Evolutionary conservation across 2,113 vertebrate species (phyloP), one percentile per base, ranked within the genome.

Genomic region (cat (Felis catus)): DNA sequence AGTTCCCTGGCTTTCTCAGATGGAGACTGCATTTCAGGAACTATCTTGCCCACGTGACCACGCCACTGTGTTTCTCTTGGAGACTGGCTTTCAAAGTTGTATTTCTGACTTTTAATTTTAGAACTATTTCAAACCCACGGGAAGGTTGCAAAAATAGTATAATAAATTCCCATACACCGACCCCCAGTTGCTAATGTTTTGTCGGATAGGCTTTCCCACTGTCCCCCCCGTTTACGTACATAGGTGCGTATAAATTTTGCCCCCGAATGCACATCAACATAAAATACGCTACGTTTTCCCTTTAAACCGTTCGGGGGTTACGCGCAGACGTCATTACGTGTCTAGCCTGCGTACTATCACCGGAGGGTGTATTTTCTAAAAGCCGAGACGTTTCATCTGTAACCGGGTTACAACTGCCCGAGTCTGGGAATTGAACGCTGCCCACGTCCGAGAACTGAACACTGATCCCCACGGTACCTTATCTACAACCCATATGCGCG

Each of bases 1-100:
- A 2, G 19, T 1, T 1, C 39, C 48, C 31, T 5, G 13, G 13
- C 27, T 45, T 25, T 7, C 71, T 5, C 33, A 0, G 36, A 8
- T 5, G 2, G 1, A 27, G 11, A 11, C 19, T 9, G 12, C 0
- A 1, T n/a, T 41, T 41, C 18, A 0, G 2, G 12, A 18, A 4
- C 58, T 2, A 11, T 18, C 68, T 36, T 8, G 58, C 31, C 21
- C 7, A 0, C 1, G 27, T 5, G 48, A 13, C 76, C 0, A 1
- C 4, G 15, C 12, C 79, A n/a, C 61, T 5, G 13, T 15, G 70
- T 9, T 70, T 58, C 74, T 15, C 21, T 29, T 6, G 33, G 16
- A 10, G 16, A 19, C 9, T n/a, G n/a, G 39, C 41, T 78, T 74
- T 73, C 79, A 27, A 45, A 21, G 13, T 89, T 51, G 36, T 33